phyloP scores from a whole-genome alignment of 1,140 invertebrate species.

The Trichomalopsis sarcophagae region DNA sequence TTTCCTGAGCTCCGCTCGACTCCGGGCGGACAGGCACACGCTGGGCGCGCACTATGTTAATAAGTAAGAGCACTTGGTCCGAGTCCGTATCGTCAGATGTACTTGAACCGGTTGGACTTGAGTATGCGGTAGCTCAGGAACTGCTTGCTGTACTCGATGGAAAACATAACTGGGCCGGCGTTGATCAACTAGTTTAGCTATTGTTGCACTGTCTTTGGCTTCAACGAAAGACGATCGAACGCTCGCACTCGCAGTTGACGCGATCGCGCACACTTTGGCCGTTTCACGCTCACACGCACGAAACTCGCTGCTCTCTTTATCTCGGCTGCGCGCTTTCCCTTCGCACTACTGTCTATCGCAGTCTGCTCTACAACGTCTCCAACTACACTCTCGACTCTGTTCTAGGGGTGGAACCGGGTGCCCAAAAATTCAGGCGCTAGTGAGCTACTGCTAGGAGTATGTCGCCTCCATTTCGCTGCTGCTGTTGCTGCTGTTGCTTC shows the following conservation, averaged over 20 bases:
- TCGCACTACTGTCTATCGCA: no score
- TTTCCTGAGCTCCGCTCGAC: slow-evolving; percentile 55
- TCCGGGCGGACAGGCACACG: slow-evolving; percentile 43
- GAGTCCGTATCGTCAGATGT: slow-evolving; percentile 75
- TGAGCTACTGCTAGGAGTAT: slow-evolving; percentile 51
- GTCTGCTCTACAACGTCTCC: background rate
- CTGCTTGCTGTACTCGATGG: slow-evolving; percentile 75
- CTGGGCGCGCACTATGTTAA: slow-evolving; percentile 55
- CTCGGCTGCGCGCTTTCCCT: background rate
- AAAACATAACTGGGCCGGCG: slow-evolving; percentile 71
- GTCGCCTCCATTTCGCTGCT: slow-evolving; percentile 50
- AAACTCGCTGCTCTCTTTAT: background rate
- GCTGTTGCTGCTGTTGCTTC: background rate
- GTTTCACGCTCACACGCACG: background rate
- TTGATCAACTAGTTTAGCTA: background rate
- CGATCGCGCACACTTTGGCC: background rate
- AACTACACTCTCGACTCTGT: background rate
- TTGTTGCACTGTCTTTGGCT: background rate
- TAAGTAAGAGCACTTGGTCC: slow-evolving; percentile 66
- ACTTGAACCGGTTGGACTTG: slow-evolving; percentile 75
- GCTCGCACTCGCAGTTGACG: background rate
- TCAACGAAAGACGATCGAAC: background rate
- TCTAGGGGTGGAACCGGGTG: background rate
- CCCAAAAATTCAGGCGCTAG: background rate
- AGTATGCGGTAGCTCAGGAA: slow-evolving; percentile 74